These are phyloP conservation scores for Leistus spinibarbis DNA, from an alignment of 2,888 invertebrate species.

Conservation along the genomic window DNA sequence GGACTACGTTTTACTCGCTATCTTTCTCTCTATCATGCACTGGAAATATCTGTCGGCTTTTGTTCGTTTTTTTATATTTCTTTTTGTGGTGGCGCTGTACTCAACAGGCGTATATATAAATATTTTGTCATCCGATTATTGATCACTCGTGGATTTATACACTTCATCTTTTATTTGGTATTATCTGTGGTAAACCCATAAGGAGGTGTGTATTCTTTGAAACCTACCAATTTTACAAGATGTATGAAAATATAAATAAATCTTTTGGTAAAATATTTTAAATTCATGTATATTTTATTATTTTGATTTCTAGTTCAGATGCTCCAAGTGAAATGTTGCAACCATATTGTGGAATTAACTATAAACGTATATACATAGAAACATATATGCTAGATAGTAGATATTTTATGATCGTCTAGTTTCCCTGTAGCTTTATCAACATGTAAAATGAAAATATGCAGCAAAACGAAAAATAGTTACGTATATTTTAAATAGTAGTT, in stretches of 20 bases:
- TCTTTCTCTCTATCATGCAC: neutral
- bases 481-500: slow-evolving; percentile 9
- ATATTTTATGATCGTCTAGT: neutral
- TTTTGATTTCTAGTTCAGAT: too few species aligned
- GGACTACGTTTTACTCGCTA: neutral
- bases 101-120: slow-evolving; percentile 38
- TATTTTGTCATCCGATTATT: slow-evolving; percentile 25
- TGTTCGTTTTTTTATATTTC: neutral
- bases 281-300: too few species aligned
- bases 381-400: too few species aligned
- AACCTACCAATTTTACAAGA: too few species aligned
- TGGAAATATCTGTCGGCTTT: neutral
- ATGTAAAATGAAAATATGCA: neutral
- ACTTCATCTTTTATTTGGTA: neutral
- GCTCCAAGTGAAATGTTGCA: too few species aligned
- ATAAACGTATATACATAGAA: too few species aligned
- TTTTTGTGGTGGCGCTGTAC: neutral
- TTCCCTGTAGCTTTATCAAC: neutral
- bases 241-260: too few species aligned
- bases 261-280: too few species aligned
- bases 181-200: slow-evolving; percentile 15
- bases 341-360: neutral
- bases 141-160: slow-evolving; percentile 26
- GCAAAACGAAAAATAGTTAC: slow-evolving; percentile 7
- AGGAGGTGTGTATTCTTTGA: too few species aligned